Evolutionary conservation across 1,140 invertebrate genomes (phyloP).

Genomic region (Drosophila aff.): DNA sequence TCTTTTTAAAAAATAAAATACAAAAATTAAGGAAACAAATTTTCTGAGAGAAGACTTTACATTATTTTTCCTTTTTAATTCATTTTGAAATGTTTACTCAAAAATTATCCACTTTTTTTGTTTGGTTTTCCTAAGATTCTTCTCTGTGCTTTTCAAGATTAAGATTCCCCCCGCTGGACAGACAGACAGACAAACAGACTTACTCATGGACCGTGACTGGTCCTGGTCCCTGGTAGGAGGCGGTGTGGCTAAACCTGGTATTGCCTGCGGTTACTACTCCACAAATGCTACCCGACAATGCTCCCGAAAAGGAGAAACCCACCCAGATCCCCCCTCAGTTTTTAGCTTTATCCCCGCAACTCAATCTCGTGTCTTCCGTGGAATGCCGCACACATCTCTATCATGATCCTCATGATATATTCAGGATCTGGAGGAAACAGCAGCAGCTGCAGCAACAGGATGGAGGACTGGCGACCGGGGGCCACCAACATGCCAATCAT

Average conservation of each 20-base stretch:
- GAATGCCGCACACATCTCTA: neutral
- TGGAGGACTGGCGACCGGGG: constrained; percentile 88
- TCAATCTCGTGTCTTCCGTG: constrained; percentile 48
- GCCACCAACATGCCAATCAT: constrained; percentile 85
- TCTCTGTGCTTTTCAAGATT: neutral
- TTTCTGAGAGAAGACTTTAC: too few species aligned
- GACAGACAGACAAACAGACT: neutral
- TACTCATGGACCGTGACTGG: neutral
- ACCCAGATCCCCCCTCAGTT: constrained; percentile 4
- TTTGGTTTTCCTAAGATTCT: neutral
- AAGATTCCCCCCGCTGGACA: neutral
- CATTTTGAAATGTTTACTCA: too few species aligned
- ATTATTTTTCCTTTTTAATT: too few species aligned
- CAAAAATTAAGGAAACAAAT: too few species aligned
- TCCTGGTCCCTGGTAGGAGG: constrained; percentile 4
- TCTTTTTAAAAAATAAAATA: too few species aligned
- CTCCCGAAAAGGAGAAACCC: neutral
- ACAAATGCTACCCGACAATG: neutral
- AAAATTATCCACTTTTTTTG: too few species aligned
- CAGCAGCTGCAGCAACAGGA: constrained; percentile 69
- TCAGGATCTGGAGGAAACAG: constrained; percentile 39
- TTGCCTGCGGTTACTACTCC: constrained; percentile 64
- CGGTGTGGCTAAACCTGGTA: constrained; percentile 51
- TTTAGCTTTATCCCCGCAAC: constrained; percentile 27
- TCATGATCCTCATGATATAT: too few species aligned